phyloP scores from a whole-genome alignment of 2,113 vertebrate species.

The western clawed frog (Xenopus tropicalis) region UCB_Xtro_10.0 CM004447.2:32912001-32912500 shows the following conservation, averaged over 20 bases:
- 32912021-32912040: constrained; percentile 63
- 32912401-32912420: neutral
- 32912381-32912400: neutral
- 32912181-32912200: neutral
- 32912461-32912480: constrained; percentile 47
- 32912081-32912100: neutral
- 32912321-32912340: neutral
- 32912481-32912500: constrained; percentile 99
- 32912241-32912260: constrained; percentile 4
- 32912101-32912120: neutral
- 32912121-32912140: constrained; percentile 4
- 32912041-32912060: constrained; percentile 38
- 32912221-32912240: constrained; percentile 63
- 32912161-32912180: neutral
- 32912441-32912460: neutral
- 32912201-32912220: constrained; percentile 41
- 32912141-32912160: neutral
- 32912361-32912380: neutral
- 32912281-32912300: constrained; percentile 25
- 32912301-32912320: neutral
- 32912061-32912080: neutral
- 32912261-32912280: constrained; percentile 9
- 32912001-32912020: constrained; percentile 84
- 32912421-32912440: constrained; percentile 2
- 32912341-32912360: neutral